Evolutionary conservation across 2,888 invertebrate species (phyloP).

Genomic region (Euproctis similis): DNA sequence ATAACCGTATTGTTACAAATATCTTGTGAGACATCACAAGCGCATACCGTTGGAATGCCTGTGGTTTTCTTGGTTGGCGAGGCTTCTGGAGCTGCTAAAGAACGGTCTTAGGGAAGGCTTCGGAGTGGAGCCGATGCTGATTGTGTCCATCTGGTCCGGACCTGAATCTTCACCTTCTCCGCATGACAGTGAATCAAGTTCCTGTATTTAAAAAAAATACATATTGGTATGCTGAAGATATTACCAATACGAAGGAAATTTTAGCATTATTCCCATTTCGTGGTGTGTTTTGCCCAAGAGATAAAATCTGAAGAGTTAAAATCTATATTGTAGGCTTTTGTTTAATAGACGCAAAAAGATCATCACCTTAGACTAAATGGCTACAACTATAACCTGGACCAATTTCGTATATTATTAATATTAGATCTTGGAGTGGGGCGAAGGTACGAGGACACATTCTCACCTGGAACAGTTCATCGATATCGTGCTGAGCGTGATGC

Average conservation of each 20-base stretch:
- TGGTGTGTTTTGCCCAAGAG: too few relatives aligned
- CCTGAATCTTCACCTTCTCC: constrained; percentile 91
- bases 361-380: too few relatives aligned
- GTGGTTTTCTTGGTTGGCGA: constrained; percentile 74
- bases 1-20: constrained; percentile 8
- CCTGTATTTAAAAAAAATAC: constrained; percentile 73
- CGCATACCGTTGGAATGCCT: constrained; percentile 64
- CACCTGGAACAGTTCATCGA: constrained; percentile 90
- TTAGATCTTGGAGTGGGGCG: too few relatives aligned
- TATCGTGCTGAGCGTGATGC: constrained; percentile 89
- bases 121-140: constrained; percentile 97
- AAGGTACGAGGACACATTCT: too few relatives aligned
- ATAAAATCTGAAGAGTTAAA: too few relatives aligned
- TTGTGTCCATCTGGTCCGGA: constrained; percentile 92
- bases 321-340: too few relatives aligned
- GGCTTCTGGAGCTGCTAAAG: constrained; percentile 92
- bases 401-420: too few relatives aligned
- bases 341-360: too few relatives aligned
- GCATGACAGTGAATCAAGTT: constrained; percentile 94
- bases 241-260: too few relatives aligned
- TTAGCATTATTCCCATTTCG: too few relatives aligned
- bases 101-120: constrained; percentile 97
- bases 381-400: too few relatives aligned
- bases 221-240: too few relatives aligned
- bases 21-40: constrained; percentile 7